Percentiles rank a stretch among this genome's conserved stretches.
Conservation (phyloP, 2,113 vertebrate species). For the Dipodomys ordii region DNA sequence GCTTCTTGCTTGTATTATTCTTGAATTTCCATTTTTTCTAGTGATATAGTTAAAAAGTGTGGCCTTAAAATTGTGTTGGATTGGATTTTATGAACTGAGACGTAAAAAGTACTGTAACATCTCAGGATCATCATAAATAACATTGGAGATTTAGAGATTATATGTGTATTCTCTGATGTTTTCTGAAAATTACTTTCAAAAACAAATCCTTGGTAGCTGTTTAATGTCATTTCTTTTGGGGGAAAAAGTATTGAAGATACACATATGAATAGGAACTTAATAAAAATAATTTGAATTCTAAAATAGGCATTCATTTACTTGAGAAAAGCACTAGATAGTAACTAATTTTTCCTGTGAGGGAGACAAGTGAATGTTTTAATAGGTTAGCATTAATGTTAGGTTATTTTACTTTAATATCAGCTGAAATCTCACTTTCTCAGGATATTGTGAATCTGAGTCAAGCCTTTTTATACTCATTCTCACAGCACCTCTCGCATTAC, state of each 20-base stretch:
- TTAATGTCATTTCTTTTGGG: not conserved
- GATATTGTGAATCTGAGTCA: not conserved
- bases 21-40: constrained; percentile 25
- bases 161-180: not conserved
- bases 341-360: constrained; percentile 29
- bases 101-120: not conserved
- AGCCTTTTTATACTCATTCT: constrained; percentile 39
- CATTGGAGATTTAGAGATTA: not conserved
- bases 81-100: not conserved
- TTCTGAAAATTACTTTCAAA: constrained; percentile 47
- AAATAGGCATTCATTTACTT: not conserved
- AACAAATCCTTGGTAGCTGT: not conserved
- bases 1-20: not conserved
- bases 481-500: not conserved
- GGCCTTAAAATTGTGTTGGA: not conserved
- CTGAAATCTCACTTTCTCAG: not conserved
- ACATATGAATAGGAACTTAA: not conserved
- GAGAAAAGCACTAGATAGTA: not conserved
- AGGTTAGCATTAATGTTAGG: not conserved
- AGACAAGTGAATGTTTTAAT: constrained; percentile 3
- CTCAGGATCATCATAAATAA: not conserved
- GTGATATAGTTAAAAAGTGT: constrained; percentile 11
- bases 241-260: not conserved
- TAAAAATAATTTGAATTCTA: constrained; percentile 31
- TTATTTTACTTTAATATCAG: not conserved